A percentile compares a stretch with the other conserved stretches of the same genome.
These are phyloP conservation scores for Dromaius novaehollandiae DNA, from an alignment of 2,113 vertebrate genomes.

Conservation along the genomic window DNA sequence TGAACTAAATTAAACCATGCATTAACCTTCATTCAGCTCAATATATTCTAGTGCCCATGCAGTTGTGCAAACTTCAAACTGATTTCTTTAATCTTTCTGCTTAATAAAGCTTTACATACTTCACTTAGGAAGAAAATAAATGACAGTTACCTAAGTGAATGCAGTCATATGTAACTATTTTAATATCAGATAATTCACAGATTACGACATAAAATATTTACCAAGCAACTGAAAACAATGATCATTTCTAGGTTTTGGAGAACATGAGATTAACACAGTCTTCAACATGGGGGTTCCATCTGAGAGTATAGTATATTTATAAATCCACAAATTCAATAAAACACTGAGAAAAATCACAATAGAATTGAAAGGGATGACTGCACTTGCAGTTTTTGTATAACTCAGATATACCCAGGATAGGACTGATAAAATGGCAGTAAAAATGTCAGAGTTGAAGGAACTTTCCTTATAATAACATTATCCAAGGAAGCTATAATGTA, in stretches of 20 bases:
- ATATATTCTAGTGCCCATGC: not conserved
- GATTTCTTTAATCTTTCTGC: not conserved
- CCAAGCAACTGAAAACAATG: not conserved
- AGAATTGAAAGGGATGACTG: not conserved
- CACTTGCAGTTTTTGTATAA: not conserved
- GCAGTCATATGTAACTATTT: not conserved
- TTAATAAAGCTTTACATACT: not conserved
- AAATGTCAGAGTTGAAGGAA: not conserved
- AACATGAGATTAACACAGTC: not conserved
- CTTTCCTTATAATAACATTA: not conserved
- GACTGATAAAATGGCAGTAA: not conserved
- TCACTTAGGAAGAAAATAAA: not conserved
- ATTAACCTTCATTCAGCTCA: not conserved
- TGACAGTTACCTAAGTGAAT: not conserved
- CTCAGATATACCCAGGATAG: accelerated
- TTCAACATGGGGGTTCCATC: not conserved
- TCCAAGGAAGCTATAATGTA: too few species aligned
- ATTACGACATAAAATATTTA: not conserved
- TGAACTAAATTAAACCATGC: not conserved
- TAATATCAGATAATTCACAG: not conserved
- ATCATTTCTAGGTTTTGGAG: not conserved
- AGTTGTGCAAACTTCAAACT: not conserved
- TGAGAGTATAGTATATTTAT: not conserved
- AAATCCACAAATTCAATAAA: not conserved
- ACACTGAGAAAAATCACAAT: not conserved